phyloP scores from a whole-genome alignment of 1,140 invertebrate genomes.

The Augochlora pura region DNA sequence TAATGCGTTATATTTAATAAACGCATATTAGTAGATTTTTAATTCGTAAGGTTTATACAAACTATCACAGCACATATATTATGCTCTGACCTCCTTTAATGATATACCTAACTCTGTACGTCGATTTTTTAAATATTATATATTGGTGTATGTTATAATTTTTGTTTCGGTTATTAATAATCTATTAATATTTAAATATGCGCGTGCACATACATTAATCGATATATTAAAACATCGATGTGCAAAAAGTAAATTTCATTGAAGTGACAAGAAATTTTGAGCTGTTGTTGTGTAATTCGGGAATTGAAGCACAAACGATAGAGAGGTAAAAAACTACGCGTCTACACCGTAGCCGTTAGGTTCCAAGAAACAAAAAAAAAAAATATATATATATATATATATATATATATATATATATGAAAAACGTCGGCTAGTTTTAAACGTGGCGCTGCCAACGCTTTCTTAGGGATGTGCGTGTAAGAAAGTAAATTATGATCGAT shows the following conservation, averaged over 20 bases:
- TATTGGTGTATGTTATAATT: not conserved
- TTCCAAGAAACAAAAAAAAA: slow-evolving; percentile 1
- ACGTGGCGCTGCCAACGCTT: slow-evolving; percentile 21
- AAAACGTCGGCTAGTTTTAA: slow-evolving; percentile 29
- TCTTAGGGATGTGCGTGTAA: slow-evolving; percentile 31
- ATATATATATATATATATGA: too few species aligned
- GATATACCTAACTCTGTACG: not conserved
- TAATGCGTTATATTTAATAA: slow-evolving; percentile 10
- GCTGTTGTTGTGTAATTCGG: slow-evolving; percentile 1
- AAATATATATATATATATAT: not conserved
- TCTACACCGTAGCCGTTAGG: slow-evolving; percentile 31
- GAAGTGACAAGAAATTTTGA: slow-evolving; percentile 1
- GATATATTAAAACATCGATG: slow-evolving; percentile 38
- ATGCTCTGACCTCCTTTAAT: not conserved
- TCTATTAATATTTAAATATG: not conserved
- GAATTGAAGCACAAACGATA: slow-evolving; percentile 26
- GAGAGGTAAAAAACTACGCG: slow-evolving; percentile 2
- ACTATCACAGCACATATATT: slow-evolving; percentile 1
- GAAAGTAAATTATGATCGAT: slow-evolving; percentile 61
- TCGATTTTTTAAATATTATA: not conserved
- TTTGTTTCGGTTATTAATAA: not conserved
- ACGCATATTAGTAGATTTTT: slow-evolving; percentile 2
- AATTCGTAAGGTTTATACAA: not conserved
- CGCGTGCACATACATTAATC: not conserved
- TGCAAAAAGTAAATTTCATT: slow-evolving; percentile 7